Conservation (phyloP, 35 echinoderm and acorn worm genomes). For the Nesometra sesokonis region DNA sequence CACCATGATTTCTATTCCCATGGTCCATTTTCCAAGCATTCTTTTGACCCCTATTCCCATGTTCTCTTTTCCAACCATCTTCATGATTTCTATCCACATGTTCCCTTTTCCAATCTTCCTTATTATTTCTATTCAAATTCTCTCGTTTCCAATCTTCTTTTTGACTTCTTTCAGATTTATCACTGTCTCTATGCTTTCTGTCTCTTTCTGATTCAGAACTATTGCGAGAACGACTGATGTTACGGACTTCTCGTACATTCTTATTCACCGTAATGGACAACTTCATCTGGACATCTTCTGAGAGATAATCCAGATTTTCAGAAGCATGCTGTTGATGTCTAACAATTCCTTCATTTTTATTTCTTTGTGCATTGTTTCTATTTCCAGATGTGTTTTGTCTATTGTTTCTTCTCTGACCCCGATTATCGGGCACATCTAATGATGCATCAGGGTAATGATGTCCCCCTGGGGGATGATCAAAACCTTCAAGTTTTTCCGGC, state of each 20-base stretch:
- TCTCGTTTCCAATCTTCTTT: neutral
- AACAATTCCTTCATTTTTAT: neutral
- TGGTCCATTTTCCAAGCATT: neutral
- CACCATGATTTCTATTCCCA: neutral
- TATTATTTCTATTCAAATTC: neutral
- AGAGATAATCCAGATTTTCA: neutral
- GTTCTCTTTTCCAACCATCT: neutral
- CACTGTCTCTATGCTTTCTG: neutral
- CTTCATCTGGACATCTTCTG: neutral
- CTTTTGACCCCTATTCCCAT: neutral
- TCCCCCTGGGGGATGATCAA: too few relatives aligned
- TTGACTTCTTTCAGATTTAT: neutral
- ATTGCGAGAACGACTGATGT: neutral
- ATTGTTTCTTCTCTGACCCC: neutral
- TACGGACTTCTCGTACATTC: neutral
- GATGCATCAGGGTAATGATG: too few relatives aligned
- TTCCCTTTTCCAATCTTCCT: neutral
- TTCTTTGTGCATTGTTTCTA: neutral
- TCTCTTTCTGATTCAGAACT: neutral
- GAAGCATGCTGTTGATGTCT: neutral
- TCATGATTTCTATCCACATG: neutral
- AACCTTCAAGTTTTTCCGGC: neutral
- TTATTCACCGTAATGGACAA: neutral
- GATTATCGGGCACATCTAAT: neutral
- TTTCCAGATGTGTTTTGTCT: neutral